Conservation (phyloP, 2,888 invertebrate genomes). For the Acleris holmiana region DNA sequence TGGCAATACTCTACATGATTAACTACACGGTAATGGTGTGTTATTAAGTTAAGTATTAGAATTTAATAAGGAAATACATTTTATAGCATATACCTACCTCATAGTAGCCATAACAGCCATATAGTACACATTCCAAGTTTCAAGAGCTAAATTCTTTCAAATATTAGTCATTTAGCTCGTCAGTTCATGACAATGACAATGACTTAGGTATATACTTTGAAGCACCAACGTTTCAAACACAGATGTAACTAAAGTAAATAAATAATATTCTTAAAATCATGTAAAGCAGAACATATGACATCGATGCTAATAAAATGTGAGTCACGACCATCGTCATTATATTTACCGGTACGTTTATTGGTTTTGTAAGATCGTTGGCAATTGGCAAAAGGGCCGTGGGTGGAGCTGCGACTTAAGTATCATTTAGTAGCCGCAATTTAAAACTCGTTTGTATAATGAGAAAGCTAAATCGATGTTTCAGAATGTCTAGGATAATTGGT, state of each 20-base stretch:
- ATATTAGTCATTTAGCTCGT: background rate
- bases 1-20: slow-evolving; percentile 20
- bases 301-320: slow-evolving; percentile 38
- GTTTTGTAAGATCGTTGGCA: slow-evolving; percentile 47
- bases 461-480: slow-evolving; percentile 14
- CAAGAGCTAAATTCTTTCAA: background rate
- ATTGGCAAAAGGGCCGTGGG: slow-evolving; percentile 48
- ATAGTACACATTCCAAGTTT: background rate
- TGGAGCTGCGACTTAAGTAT: slow-evolving; percentile 44
- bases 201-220: background rate
- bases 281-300: slow-evolving; percentile 18
- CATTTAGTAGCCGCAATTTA: slow-evolving; percentile 50
- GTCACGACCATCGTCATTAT: slow-evolving; percentile 38
- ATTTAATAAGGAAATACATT: background rate
- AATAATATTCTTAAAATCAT: slow-evolving; percentile 12
- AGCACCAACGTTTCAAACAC: background rate
- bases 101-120: background rate
- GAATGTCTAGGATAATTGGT: background rate
- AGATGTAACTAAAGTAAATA: slow-evolving; percentile 21
- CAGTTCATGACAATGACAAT: background rate
- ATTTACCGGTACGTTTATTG: slow-evolving; percentile 36
- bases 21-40: slow-evolving; percentile 12
- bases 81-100: background rate
- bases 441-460: slow-evolving; percentile 48
- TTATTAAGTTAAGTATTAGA: background rate